Evolutionary conservation across 1,140 invertebrate species (phyloP), one percentile per base, ranked within the genome.

Genomic region (Tribolium castaneum): DNA sequence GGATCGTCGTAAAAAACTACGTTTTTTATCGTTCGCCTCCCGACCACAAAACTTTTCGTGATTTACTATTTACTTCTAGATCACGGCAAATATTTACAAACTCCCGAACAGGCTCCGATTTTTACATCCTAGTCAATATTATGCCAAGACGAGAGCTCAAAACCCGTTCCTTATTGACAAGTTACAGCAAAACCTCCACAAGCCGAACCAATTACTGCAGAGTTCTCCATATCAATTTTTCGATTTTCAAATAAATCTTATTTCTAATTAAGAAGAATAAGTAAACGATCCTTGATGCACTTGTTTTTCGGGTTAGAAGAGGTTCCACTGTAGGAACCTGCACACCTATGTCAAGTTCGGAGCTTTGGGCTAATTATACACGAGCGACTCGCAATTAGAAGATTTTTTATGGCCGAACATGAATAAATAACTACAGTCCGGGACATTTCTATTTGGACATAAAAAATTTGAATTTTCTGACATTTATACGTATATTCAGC

Each of bases 1-100:
- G 78, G 82, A 83, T 81, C 75, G 71, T 70, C 73, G 80, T 81
- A 83, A 83, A 83, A 83, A 52, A 82, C 75, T 78, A 77, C 75
- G 79, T 76, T 77, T 72, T 82, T 82, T 82, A 82, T 81, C 80
- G 50, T 7, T 16, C 22, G 14, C 59, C 81, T 75, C 76, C 77
- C 75, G 75, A 79, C 77, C 45, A 34, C 45, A 51, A 72, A 72
- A 50, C 45, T 72, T 56, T 66, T 34, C 59, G 59, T 66, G 59
- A 34, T 66, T 66, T 66, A 66, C 59, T 35, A 66, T 35, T 66
- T 66, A 66, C n/a, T 66, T 13, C 25, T 13, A 12, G 59, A 66
- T 59, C 22, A 66, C 59, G 30, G 12, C 30, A 66, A 66, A 66
- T 66, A 66, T 66, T 59, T 59, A 59, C 59, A 30, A 13, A 66